Evolutionary conservation across 2,888 invertebrate species (phyloP), one percentile per base, ranked within the genome.

Genomic region (Teleiodes luculella): DNA sequence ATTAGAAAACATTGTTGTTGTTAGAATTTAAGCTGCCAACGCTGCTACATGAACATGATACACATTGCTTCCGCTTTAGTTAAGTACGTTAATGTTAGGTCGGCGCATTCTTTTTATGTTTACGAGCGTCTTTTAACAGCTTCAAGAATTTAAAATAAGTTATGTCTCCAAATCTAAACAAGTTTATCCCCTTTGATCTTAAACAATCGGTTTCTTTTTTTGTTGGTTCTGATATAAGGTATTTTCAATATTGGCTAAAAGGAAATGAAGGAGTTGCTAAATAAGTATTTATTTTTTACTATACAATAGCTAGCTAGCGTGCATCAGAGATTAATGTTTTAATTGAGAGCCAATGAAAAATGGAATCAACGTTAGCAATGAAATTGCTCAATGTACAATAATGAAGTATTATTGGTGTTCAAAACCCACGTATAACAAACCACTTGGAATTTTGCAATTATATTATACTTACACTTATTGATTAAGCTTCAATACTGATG

Each of bases 91-190:
- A 64, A 64, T 59, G 61, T 57, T 66, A 64, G 56, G 58, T 59
- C 53, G 58, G 55, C 57, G 61, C 57, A 63, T 59, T 61, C 62
- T 63, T 66, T 10, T 67, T 61, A 62, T 71, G 67, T 74, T 75
- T 68, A 70, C 67, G 58, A 62, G 60, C 64, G 74, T 72, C 70
- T 67, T 66, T 76, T 68, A 57, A 57, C 58, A 56, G 56, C 60
- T 69, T 59, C 20, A 62, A 58, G 56, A 64, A 64, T 58, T 61
- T 66, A 68, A 68, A 68, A 24, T 70, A 77, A 52, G 57, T 57
- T 57, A 56, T 37, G 37, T 49, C 49, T 37, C 49, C 28, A 13
- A 28, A 37, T 14, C 28, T 11, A 13, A 13, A 24, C 13, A 13
- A 24, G 33, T 1, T 24, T 2, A 43, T 36, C 4, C 57, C 49